These are phyloP conservation scores for Alexandromys fortis DNA, from an alignment of 2,113 vertebrate genomes.

Conservation along the genomic window DNA sequence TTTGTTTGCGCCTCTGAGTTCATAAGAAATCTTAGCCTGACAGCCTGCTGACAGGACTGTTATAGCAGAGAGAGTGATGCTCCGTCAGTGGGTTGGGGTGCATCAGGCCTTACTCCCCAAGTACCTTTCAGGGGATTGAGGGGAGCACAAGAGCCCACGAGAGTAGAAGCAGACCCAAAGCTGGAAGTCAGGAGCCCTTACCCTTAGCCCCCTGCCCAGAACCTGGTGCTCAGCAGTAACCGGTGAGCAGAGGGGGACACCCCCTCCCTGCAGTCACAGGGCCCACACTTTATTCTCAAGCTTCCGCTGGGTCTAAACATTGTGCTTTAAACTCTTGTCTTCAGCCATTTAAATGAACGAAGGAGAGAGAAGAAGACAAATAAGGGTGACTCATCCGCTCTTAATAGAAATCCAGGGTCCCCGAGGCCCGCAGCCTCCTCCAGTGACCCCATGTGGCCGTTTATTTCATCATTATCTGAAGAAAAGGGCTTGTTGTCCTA, in stretches of 20 bases:
- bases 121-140: not conserved
- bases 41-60: not conserved
- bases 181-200: not conserved
- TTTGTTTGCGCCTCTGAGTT: not conserved
- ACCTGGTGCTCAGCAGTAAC: not conserved
- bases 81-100: not conserved
- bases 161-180: not conserved
- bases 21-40: not conserved
- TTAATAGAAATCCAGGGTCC: constrained; percentile 54
- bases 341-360: not conserved
- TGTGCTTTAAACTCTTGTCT: constrained; percentile 14
- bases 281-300: not conserved
- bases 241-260: not conserved
- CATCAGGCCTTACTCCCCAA: not conserved
- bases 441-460: constrained; percentile 25
- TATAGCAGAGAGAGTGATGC: not conserved
- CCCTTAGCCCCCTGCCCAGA: rapidly evolving
- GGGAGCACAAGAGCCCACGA: not conserved
- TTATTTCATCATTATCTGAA: constrained; percentile 54
- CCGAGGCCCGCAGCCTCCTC: not conserved
- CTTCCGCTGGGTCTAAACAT: not conserved
- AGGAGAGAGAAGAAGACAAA: not conserved
- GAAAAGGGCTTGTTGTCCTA: constrained; percentile 40
- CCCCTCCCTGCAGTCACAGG: not conserved
- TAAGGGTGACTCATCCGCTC: constrained; percentile 26